Base-by-base conservation (phyloP, 2,888 invertebrate species). In the Tiphia femorata region DNA sequence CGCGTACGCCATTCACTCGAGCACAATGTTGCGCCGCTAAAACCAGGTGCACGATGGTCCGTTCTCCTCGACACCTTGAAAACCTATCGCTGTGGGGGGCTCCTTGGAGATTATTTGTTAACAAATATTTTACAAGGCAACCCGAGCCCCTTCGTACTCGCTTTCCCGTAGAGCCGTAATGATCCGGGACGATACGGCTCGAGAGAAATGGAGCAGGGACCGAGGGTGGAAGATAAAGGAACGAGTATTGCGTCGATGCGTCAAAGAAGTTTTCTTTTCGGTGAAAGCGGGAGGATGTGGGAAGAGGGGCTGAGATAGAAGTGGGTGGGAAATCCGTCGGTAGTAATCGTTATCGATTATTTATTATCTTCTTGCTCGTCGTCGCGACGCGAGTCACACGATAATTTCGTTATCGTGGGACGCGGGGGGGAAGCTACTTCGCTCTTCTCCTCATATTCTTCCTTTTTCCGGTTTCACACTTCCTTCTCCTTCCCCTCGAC, bases 81-180 rank as follows among this genome's bases (percentile, higher is more conserved):
- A 52, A 44, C 38, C 38, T 16, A 37, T 56, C 48, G 46, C 54
- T 42, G 59, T 33, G 64, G 30, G 65, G 68, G 60, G 63, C 58
- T 40, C 46, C 62, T 67, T 75, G 66, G 63, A 59, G 66, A 54
- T 33, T 61, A 58, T 72, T 73, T 72, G 72, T 72, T 72, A 72
- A 72, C 77, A 77, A 78, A 77, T 78, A 76, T 78, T 78, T 76
- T 73, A 67, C 59, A 57, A 54, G 38, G 76, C 67, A 75, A 76
- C 67, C 64, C 66, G 73, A 76, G 70, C 64, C 47, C n/a, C n/a
- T n/a, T n/a, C n/a, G n/a, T n/a, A n/a, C n/a, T n/a, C n/a, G n/a
- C n/a, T n/a, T 48, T 46, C 56, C 35, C n/a, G 35, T 14, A 55
- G 12, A 25, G 40, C 42, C 14, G 49, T 59, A 66, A 66, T 35